Conservation (phyloP, 2,797 vertebrate genomes). For the Podargus strigoides region DNA sequence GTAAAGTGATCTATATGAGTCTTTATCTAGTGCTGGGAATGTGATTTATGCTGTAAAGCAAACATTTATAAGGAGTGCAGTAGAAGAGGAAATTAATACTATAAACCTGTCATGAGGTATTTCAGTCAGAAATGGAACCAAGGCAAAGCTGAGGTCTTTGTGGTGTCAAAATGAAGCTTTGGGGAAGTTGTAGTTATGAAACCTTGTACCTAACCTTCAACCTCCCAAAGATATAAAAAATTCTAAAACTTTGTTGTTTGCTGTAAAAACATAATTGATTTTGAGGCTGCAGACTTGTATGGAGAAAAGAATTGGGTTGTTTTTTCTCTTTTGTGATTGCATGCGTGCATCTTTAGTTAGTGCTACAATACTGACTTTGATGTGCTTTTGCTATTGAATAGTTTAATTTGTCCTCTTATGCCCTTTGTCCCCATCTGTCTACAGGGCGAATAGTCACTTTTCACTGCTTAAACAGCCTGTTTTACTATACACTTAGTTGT, state of each 20-base stretch:
- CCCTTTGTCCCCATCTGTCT: not conserved
- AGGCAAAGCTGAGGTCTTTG: conserved; percentile 26
- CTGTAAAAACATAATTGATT: not conserved
- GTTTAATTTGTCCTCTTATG: not conserved
- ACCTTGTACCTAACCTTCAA: conserved; percentile 5
- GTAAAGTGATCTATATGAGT: not conserved
- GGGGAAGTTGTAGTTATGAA: not conserved
- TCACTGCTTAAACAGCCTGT: not conserved
- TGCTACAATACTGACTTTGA: not conserved
- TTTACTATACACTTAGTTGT: not conserved
- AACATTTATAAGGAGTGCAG: conserved; percentile 59
- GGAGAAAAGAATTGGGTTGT: not conserved
- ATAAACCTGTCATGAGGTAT: conserved; percentile 73
- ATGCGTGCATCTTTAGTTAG: not conserved
- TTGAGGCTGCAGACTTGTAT: not conserved
- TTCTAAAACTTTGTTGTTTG: not conserved
- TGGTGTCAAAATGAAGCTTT: not conserved
- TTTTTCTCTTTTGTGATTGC: not conserved
- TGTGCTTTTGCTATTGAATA: not conserved
- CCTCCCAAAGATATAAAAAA: not conserved
- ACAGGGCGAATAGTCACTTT: not conserved
- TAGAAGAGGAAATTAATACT: conserved; percentile 70
- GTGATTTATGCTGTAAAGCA: conserved; percentile 73
- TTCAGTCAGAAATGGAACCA: conserved; percentile 68
- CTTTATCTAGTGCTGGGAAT: not conserved